Base-by-base conservation (phyloP, 2,797 vertebrate species). In the Columba guinea region DNA sequence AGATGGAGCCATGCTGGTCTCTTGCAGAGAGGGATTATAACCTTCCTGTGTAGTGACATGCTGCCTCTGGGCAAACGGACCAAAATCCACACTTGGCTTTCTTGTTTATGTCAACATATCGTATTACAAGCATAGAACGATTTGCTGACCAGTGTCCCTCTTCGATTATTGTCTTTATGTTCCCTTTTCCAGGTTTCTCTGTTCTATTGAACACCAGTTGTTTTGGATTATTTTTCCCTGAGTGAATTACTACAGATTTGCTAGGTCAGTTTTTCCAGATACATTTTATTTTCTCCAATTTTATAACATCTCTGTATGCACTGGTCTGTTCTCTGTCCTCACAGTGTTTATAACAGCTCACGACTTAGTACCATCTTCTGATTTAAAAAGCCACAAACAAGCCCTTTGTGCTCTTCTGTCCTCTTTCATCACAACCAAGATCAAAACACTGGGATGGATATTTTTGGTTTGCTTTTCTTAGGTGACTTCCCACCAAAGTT, bases 41-140 rank as follows among this genome's bases (percentile, higher is more conserved):
- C 78, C 71, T 94, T 95, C 68, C 81, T 92, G 81, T 65, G 89
- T 65, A 94, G 78, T 69, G 93, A 85, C 91, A 94, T 32, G 86
- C 64, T 95, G 94, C 94, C 95, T 87, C 78, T 96, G 58, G 95
- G 93, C 94, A 95, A 94, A 90, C 70, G 90, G 77, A 91, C 67
- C 52, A 67, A 95, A 95, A 93, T 91, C 91, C 80, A 93, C 86
- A 59, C 88, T 96, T 87, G 63, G 88, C 28, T 90, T 94, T 95
- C 87, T 96, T 96, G 94, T 94, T 96, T 91, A 65, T 96, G 89
- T 89, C 90, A 85, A 91, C 84, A 89, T 87, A 87, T 89, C 13
- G 0, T 78, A 80, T 93, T 95, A 89, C 93, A 92, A 64, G 75
- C 78, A 81, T 19, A 63, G 78, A 94, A 95, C 71, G 85, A 92